phyloP scores from a whole-genome alignment of 1,140 invertebrate genomes.

The Oryzaephilus surinamensis region DNA sequence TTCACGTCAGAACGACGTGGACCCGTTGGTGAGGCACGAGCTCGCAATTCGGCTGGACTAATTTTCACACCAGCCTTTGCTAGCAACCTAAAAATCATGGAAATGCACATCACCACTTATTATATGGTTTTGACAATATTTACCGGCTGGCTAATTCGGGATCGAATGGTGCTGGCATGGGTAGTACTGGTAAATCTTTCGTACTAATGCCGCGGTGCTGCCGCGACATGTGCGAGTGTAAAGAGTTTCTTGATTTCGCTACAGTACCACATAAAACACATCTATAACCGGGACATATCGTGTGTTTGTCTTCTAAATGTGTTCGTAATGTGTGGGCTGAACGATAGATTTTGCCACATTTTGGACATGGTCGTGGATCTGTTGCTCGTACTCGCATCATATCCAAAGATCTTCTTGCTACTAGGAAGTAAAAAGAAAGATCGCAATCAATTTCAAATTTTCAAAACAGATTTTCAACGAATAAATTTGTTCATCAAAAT shows the following conservation, averaged over 20 bases:
- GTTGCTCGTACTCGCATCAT: constrained; percentile 78
- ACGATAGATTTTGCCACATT: constrained; percentile 86
- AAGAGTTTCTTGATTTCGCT: constrained; percentile 79
- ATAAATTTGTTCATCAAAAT: constrained; percentile 2
- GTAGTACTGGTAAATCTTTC: constrained; percentile 79
- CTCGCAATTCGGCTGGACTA: constrained; percentile 67
- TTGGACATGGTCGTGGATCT: constrained; percentile 81
- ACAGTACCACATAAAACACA: constrained; percentile 86
- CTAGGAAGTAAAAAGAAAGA: constrained; percentile 37
- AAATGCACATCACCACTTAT: constrained; percentile 1
- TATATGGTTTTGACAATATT: constrained; percentile 6
- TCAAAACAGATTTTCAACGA: too few relatives aligned
- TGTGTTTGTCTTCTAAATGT: constrained; percentile 86
- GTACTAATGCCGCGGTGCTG: constrained; percentile 86
- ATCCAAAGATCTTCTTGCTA: constrained; percentile 64
- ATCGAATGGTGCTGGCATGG: constrained; percentile 84
- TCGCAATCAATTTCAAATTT: neutral
- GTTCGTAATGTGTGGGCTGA: constrained; percentile 82
- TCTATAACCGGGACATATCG: constrained; percentile 80
- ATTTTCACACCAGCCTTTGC: constrained; percentile 82
- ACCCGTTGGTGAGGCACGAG: constrained; percentile 71
- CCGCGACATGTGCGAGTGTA: constrained; percentile 86
- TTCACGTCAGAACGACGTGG: constrained; percentile 66
- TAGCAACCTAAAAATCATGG: constrained; percentile 47
- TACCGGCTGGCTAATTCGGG: constrained; percentile 69